Evolutionary conservation across 2,888 invertebrate species (phyloP).

Genomic region (Standfussiana lucernea): DNA sequence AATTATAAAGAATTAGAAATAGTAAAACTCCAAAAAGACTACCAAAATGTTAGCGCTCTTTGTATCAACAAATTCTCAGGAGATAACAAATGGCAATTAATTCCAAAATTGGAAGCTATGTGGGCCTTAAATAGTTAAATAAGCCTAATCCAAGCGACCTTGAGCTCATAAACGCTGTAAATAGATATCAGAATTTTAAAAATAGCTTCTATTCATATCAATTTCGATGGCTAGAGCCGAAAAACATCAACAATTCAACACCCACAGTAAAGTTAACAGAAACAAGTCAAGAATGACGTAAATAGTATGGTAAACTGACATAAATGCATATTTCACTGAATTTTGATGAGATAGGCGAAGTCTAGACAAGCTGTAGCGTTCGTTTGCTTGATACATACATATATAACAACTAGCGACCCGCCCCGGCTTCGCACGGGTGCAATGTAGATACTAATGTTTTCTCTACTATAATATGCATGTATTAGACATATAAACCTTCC

Average conservation of each 20-base stretch:
- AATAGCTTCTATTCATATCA: constrained; percentile 24
- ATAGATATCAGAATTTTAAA: constrained; percentile 8
- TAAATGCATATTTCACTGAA: constrained; percentile 1
- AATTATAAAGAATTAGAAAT: no score
- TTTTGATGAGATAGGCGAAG: not conserved
- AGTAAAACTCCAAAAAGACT: not conserved
- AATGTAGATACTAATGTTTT: no score
- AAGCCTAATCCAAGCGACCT: constrained; percentile 14
- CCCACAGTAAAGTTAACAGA: constrained; percentile 25
- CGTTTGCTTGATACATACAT: not conserved
- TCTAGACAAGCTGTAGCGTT: not conserved
- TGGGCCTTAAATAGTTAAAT: constrained; percentile 15
- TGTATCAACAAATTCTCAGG: not conserved
- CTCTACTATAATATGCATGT: no score
- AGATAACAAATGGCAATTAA: not conserved
- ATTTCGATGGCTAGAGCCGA: constrained; percentile 19
- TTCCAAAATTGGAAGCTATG: not conserved
- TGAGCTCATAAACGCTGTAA: constrained; percentile 6
- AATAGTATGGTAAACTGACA: not conserved
- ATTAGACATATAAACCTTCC: no score
- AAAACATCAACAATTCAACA: constrained; percentile 29
- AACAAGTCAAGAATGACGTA: constrained; percentile 30
- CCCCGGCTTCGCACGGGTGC: no score
- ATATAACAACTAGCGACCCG: no score
- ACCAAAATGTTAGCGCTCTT: not conserved